Evolutionary conservation across 2,888 invertebrate genomes (phyloP), one percentile per base, ranked within the genome.

Genomic region (Halictus quadricinctus): DNA sequence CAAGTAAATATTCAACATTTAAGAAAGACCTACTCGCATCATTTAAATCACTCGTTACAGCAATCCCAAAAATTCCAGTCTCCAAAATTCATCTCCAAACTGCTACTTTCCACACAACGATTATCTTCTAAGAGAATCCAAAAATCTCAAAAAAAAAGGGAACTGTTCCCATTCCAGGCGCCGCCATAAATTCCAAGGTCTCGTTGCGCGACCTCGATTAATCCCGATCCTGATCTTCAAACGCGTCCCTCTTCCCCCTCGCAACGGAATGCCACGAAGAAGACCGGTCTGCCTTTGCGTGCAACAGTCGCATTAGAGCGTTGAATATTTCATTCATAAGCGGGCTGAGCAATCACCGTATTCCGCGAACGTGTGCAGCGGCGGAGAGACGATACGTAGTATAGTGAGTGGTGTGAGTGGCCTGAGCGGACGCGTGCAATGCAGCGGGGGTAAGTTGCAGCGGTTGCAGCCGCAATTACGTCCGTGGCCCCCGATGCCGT

Each of bases 271-370:
- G 78, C 81, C 29, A 60, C 90, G 88, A 85, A 73, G 88, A 88
- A 89, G 90, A 90, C 90, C 86, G 90, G 90, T 90, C 89, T 84
- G 87, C 72, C 72, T 80, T 93, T 93, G 93, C 93, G 93, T 94
- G 93, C 92, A 88, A 89, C 90, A 91, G 90, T 90, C 89, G 92
- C 93, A 93, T 94, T 94, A 94, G 93, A 91, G 89, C 85, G 88
- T 88, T 92, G 94, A 94, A 94, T 94, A 94, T 94, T 94, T 94
- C 94, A 94, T 94, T 94, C 94, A 94, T 94, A 94, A 94, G 85
- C 88, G 79, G 76, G 73, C 82, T 81, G 50, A 84, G 88, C 92
- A 90, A 89, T 89, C 89, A 88, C 88, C 89, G 92, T 93, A 91
- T 93, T 91, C 91, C 91, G 82, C 88, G 88, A 88, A 92, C 83